A percentile compares a stretch with the other conserved stretches of the same genome.
Conservation (phyloP, 2,797 vertebrate species). For the Halcyon chelicuti region DNA sequence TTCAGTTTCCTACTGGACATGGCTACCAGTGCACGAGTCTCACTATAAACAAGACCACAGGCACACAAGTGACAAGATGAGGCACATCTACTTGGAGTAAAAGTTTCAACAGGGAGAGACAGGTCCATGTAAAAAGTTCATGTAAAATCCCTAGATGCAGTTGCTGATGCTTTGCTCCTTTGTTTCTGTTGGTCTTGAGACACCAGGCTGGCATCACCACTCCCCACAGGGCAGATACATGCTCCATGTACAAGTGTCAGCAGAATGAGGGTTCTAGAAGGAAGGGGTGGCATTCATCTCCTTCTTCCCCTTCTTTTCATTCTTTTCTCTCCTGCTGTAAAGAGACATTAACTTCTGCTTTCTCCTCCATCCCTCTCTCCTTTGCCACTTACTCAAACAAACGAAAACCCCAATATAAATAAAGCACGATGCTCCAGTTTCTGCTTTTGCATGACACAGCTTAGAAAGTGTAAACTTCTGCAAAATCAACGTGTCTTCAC, state of each 20-base stretch:
- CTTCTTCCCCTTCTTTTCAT: not conserved
- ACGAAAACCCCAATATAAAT: not conserved
- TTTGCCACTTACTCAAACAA: not conserved
- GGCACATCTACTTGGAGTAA: not conserved
- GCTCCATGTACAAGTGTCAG: not conserved
- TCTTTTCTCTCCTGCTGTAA: not conserved
- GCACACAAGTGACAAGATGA: not conserved
- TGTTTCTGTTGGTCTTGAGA: not conserved
- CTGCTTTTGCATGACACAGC: not conserved
- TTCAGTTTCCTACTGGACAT: constrained; percentile 9
- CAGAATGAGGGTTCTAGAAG: not conserved
- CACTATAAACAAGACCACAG: not conserved
- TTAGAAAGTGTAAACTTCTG: not conserved
- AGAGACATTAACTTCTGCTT: not conserved
- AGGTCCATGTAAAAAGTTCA: not conserved
- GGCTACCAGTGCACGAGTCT: not conserved
- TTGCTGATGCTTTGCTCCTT: not conserved
- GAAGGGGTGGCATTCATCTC: not conserved
- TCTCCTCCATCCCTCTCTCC: not conserved
- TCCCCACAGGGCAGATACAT: not conserved
- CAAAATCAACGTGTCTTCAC: not conserved
- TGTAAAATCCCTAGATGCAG: not conserved
- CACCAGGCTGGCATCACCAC: not conserved
- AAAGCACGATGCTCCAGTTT: not conserved
- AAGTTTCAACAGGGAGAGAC: too few species aligned